Conservation (phyloP, 1,140 invertebrate species). For the Hermatobates lingyangjiaoensis region DNA sequence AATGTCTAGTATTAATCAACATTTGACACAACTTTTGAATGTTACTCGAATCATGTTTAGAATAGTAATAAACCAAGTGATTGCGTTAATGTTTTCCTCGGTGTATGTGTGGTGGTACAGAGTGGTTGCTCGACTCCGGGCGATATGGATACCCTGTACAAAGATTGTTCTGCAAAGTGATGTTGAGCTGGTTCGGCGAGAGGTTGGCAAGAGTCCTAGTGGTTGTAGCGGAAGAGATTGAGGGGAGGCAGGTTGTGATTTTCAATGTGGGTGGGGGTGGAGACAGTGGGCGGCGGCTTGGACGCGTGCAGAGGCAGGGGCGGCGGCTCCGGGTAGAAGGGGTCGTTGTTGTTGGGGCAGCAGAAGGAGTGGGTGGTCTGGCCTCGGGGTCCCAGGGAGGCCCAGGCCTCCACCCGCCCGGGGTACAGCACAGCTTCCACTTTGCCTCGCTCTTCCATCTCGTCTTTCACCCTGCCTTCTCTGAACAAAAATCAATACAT, state of each 20-base stretch:
- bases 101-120: too few relatives aligned
- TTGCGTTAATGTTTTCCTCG: too few relatives aligned
- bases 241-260: conserved; percentile 56
- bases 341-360: background rate
- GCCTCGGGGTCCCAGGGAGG: conserved; percentile 58
- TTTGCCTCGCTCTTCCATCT: conserved; percentile 17
- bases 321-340: conserved; percentile 30
- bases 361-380: conserved; percentile 23
- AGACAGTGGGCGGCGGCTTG: conserved; percentile 29
- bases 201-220: too few relatives aligned
- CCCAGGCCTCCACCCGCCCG: conserved; percentile 36
- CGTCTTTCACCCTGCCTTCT: conserved; percentile 13
- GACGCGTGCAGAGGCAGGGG: conserved; percentile 45
- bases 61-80: too few relatives aligned
- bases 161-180: too few relatives aligned
- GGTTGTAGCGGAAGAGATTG: conserved; percentile 41
- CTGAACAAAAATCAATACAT: conserved; percentile 2
- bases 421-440: conserved; percentile 33
- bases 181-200: too few relatives aligned
- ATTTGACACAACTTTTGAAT: too few relatives aligned
- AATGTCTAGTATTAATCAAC: too few relatives aligned
- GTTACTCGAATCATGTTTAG: too few relatives aligned
- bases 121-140: too few relatives aligned
- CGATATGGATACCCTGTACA: too few relatives aligned
- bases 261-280: conserved; percentile 58